Evolutionary conservation across 30 jellyfish, hydroid and myxozoan genomes (phyloP).

Genomic region (Aurelia aurita complex sp. Pacific): DNA sequence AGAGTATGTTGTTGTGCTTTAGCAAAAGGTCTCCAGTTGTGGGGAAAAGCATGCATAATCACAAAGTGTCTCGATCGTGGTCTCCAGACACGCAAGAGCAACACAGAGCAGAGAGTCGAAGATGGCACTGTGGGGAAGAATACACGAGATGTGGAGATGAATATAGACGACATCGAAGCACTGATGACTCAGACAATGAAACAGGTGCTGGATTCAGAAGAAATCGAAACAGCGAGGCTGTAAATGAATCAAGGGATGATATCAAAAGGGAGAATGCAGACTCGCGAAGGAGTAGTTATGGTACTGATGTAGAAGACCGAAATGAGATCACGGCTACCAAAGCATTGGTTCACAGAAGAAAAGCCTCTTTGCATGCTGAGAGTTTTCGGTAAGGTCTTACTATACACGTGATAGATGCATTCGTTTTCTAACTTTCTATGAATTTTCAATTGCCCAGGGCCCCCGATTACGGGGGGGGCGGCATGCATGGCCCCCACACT

Average conservation of each 20-base stretch:
- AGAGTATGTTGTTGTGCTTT: slow-evolving; percentile 40
- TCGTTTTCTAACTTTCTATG: too few relatives aligned
- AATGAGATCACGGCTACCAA: not conserved
- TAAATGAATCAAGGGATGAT: not conserved
- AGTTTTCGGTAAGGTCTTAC: slow-evolving; percentile 32
- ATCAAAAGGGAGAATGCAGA: not conserved
- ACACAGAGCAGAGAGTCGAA: slow-evolving; percentile 7
- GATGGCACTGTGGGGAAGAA: slow-evolving; percentile 60
- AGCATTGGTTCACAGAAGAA: slow-evolving; percentile 32
- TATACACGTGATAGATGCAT: too few relatives aligned
- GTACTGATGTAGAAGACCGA: slow-evolving; percentile 29
- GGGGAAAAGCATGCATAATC: not conserved
- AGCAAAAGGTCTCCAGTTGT: slow-evolving; percentile 68
- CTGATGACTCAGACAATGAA: not conserved
- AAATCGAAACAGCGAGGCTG: slow-evolving; percentile 5
- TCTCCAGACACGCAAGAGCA: slow-evolving; percentile 23
- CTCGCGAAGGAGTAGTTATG: slow-evolving; percentile 11
- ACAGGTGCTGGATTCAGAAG: slow-evolving; percentile 25
- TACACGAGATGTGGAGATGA: slow-evolving; percentile 56
- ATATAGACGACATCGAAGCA: slow-evolving; percentile 6
- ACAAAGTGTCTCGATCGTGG: slow-evolving; percentile 27
- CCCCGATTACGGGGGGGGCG: too few relatives aligned
- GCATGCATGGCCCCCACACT: too few relatives aligned
- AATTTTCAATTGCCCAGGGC: too few relatives aligned
- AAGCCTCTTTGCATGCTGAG: slow-evolving; percentile 17